Conservation (phyloP, 2,888 invertebrate genomes). For the Diaprepes abbreviatus region DNA sequence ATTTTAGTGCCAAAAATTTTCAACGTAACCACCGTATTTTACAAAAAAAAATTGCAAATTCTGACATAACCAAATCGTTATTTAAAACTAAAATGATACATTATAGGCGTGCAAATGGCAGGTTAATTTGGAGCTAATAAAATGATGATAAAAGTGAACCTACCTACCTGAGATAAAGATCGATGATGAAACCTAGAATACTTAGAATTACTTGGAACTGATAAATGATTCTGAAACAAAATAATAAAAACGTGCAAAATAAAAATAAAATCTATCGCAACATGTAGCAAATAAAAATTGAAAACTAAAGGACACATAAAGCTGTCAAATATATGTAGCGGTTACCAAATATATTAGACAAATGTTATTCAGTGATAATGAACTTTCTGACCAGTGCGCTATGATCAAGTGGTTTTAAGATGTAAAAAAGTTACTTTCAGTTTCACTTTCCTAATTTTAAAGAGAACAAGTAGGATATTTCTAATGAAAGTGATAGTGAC, state of each 20-base stretch:
- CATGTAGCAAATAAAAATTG: conserved; percentile 49
- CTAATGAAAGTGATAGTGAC: no score
- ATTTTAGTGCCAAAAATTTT: no score
- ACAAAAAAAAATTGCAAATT: no score
- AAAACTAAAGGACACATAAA: conserved; percentile 43
- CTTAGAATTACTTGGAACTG: conserved; percentile 89
- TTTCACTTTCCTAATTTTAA: no score
- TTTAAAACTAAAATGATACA: neutral
- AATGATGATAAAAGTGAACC: conserved; percentile 42
- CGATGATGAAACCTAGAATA: conserved; percentile 75
- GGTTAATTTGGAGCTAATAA: conserved; percentile 16
- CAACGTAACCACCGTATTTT: no score
- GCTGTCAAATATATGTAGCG: conserved; percentile 9
- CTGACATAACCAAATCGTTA: no score
- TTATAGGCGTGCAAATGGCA: neutral
- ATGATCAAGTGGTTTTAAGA: no score
- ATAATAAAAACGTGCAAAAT: conserved; percentile 64
- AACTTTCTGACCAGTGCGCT: no score
- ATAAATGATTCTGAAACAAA: conserved; percentile 89
- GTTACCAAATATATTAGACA: no score
- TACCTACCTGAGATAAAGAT: conserved; percentile 76
- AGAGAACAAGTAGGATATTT: no score
- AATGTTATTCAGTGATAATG: no score
- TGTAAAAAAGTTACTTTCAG: no score
- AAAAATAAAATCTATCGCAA: conserved; percentile 57